A percentile compares a stretch with the other conserved stretches of the same genome.
Conservation (phyloP, 1,140 invertebrate species). For the Hylaeus anthracinus region DNA sequence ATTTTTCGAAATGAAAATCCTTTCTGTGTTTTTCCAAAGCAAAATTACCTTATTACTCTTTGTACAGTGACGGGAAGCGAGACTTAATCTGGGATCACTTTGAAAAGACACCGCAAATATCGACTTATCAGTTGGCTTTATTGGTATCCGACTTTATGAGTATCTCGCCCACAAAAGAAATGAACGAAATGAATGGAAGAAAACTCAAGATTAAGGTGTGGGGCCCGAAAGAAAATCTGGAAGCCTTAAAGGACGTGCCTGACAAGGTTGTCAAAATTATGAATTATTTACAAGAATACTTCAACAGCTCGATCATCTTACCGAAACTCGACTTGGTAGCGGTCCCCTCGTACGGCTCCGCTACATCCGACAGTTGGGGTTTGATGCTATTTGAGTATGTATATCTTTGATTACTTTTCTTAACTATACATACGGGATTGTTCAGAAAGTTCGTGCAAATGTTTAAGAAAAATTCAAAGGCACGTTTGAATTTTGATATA, state of each 20-base stretch:
- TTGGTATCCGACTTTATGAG: slow-evolving; percentile 88
- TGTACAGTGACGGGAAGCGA: slow-evolving; percentile 71
- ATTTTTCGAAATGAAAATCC: not conserved
- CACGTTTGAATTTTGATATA: no score
- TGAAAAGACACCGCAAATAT: slow-evolving; percentile 88
- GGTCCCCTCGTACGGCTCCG: slow-evolving; percentile 89
- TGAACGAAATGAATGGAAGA: slow-evolving; percentile 69
- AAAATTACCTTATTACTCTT: not conserved
- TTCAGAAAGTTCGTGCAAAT: no score
- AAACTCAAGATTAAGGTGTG: slow-evolving; percentile 84
- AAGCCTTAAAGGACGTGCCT: slow-evolving; percentile 84
- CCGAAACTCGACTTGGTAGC: slow-evolving; percentile 91
- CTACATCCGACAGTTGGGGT: slow-evolving; percentile 89
- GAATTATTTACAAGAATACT: slow-evolving; percentile 86
- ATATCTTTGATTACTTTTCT: not conserved
- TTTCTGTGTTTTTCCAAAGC: not conserved
- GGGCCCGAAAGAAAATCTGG: slow-evolving; percentile 86
- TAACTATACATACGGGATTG: not conserved
- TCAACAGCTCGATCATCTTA: slow-evolving; percentile 86
- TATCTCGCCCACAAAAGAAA: slow-evolving; percentile 63
- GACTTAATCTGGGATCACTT: slow-evolving; percentile 86
- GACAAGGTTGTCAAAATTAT: slow-evolving; percentile 84
- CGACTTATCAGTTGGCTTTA: slow-evolving; percentile 92
- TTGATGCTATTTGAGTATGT: slow-evolving; percentile 88
- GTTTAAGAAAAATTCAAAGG: no score